These are phyloP conservation scores for Tolmerus cingulatus DNA, from an alignment of 2,888 invertebrate genomes.

Conservation along the genomic window DNA sequence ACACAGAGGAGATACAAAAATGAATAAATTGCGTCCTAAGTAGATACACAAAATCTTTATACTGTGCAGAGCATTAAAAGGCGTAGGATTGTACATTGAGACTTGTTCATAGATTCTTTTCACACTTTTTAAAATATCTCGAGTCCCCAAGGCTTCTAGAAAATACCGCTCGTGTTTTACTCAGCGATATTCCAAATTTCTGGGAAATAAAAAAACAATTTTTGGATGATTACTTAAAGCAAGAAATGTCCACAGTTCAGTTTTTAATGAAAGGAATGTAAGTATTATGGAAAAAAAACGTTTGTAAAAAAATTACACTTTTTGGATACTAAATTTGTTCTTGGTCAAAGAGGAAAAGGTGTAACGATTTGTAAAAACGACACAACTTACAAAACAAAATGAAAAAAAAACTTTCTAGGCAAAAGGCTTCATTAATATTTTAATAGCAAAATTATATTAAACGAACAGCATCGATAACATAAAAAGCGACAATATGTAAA, in stretches of 20 bases:
- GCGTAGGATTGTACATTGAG: background rate
- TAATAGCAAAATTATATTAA: conserved; percentile 1
- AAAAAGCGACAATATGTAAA: conserved; percentile 35
- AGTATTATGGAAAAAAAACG: background rate
- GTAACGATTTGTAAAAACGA: conserved; percentile 12
- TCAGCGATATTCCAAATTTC: background rate
- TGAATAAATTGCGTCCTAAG: conserved; percentile 25
- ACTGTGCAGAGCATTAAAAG: conserved; percentile 2
- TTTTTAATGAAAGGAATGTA: background rate
- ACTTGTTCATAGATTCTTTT: background rate
- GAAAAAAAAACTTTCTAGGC: background rate
- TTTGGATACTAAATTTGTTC: conserved; percentile 1
- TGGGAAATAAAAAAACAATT: background rate
- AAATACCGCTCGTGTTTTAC: background rate
- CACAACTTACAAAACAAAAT: background rate
- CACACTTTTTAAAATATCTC: background rate
- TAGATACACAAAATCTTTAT: background rate
- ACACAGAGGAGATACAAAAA: background rate
- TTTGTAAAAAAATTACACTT: background rate
- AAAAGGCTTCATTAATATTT: conserved; percentile 24
- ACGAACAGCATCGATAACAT: conserved; percentile 25
- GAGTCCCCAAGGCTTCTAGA: background rate
- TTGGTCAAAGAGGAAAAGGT: background rate
- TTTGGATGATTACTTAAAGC: background rate
- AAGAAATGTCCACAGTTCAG: background rate